Conservation (phyloP, 2,113 vertebrate genomes). For the Vidua macroura region DNA sequence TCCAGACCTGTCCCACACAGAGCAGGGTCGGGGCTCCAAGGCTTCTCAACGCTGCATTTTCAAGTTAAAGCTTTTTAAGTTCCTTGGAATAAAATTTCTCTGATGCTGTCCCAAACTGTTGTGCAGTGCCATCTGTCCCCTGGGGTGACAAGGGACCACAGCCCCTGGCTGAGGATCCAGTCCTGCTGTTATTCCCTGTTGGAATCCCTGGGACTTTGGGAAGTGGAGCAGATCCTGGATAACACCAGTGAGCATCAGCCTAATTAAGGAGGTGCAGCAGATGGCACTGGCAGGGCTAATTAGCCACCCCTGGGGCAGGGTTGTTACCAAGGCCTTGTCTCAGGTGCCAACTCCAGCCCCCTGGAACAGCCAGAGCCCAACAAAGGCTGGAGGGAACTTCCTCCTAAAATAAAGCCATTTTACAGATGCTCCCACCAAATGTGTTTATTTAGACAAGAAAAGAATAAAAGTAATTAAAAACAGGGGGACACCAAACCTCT, state of each 20-base stretch:
- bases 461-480: not conserved
- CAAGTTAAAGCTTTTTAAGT: not conserved
- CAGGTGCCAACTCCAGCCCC: not conserved
- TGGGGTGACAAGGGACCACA: accelerated
- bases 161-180: not conserved
- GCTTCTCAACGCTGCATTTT: not conserved
- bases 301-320: not conserved
- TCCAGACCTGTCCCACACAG: not conserved
- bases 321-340: accelerated
- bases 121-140: accelerated
- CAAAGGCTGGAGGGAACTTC: not conserved
- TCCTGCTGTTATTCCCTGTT: accelerated
- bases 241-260: accelerated
- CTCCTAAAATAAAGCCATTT: not conserved
- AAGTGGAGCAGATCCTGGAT: not conserved
- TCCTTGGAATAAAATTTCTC: slow-evolving; percentile 36
- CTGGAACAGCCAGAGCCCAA: not conserved
- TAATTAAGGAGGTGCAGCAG: not conserved
- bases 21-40: not conserved
- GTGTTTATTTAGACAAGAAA: not conserved
- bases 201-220: not conserved
- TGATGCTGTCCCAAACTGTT: accelerated
- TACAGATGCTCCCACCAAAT: not conserved
- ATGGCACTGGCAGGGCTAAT: not conserved
- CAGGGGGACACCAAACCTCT: not conserved